Evolutionary conservation across 2,797 vertebrate genomes (phyloP), one percentile per base, ranked within the genome.

Genomic region (Pangasius krempfi): DNA sequence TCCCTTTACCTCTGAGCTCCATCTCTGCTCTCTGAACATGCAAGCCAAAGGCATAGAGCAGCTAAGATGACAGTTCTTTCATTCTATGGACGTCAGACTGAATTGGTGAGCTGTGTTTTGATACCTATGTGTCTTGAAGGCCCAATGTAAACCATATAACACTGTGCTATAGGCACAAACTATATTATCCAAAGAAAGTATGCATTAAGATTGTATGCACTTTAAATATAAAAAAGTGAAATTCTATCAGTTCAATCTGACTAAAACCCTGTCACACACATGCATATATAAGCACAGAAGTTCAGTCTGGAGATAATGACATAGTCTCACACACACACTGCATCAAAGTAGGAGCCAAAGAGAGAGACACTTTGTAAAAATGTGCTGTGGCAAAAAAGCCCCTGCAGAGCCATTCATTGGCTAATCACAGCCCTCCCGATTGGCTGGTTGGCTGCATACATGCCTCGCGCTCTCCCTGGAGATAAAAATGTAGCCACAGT

Each of bases 401-500:
- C 85, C 86, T 88, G 66, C 82, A 91, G 40, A 90, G 88, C 82
- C 82, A 85, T 92, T 89, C 56, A 87, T 90, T 91, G 88, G 87
- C 89, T 91, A 91, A 92, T 91, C 89, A 86, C 44, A 87, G 37
- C 73, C 86, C 86, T 90, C 86, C 62, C 86, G 58, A 85, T 70
- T 82, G 89, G 66, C 58, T 89, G 87, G 78, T 86, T 90, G 83
- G 81, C 78, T 89, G 66, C 66, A 88, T 84, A 82, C 54, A 89
- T 47, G 58, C 88, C 87, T 86, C 44, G 0, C n/a, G 6, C 88
- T 84, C 92, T 94, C 95, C 92, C 94, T 18, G 91, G 94, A 95
- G 94, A 95, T 92, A 93, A 92, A 92, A 93, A 80, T 88, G 73
- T 93, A 94, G 95, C 94, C 94, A 96, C 95, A 96, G 93, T 95